These are phyloP conservation scores for Polyodon spathula DNA, from an alignment of 2,113 vertebrate species.

Conservation along the genomic window DNA sequence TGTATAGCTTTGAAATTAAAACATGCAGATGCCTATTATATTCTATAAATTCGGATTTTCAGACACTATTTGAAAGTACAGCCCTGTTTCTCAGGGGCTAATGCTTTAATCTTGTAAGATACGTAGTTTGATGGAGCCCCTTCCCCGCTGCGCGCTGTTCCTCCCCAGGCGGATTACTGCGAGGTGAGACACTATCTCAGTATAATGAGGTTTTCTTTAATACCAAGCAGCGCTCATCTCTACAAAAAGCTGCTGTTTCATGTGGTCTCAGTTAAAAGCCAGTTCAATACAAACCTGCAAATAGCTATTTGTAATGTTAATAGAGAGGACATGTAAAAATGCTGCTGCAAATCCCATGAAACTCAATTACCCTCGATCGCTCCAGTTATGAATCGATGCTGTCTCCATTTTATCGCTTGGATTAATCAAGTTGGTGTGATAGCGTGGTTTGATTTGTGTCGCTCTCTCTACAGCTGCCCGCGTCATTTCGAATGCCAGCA, in stretches of 20 bases:
- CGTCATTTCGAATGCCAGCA: not conserved
- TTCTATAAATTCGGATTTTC: no score
- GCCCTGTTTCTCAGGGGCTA: no score
- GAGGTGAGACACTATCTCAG: no score
- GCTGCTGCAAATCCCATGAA: not conserved
- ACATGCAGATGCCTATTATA: no score
- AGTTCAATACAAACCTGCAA: not conserved
- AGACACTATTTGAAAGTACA: no score
- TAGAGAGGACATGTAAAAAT: not conserved
- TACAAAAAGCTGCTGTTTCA: no score
- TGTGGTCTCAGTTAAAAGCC: no score
- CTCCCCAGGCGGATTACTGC: not conserved
- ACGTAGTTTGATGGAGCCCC: not conserved
- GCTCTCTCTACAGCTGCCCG: not conserved
- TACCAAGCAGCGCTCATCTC: no score
- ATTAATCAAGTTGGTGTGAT: slow-evolving; percentile 1
- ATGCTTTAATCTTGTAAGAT: no score
- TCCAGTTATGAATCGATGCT: not conserved
- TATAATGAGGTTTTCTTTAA: not conserved
- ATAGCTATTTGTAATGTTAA: slow-evolving; percentile 5
- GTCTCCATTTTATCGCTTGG: not conserved
- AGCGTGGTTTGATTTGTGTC: not conserved
- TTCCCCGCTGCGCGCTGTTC: not conserved
- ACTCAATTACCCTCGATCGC: not conserved
- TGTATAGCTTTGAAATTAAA: no score